Conservation (phyloP, 2,113 vertebrate genomes). For the Psittacara wagleri region DNA sequence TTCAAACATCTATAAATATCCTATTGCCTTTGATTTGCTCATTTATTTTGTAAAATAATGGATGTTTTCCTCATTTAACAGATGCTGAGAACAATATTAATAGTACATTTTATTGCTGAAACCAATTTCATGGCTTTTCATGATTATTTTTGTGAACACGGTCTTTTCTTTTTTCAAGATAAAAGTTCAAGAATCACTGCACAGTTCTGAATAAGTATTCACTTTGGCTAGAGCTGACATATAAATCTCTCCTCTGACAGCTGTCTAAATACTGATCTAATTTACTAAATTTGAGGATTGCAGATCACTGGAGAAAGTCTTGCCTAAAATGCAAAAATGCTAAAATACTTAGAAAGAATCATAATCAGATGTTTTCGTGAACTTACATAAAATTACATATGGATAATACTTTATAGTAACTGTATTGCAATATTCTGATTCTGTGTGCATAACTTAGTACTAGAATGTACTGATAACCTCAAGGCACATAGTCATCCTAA, state of each 20-base stretch:
- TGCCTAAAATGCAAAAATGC: not conserved
- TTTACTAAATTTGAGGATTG: not conserved
- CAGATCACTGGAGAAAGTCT: not conserved
- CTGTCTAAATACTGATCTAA: not conserved
- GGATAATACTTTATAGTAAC: not conserved
- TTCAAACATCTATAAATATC: slow-evolving; percentile 17
- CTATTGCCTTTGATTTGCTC: not conserved
- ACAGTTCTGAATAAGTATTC: not conserved
- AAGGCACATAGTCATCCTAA: not conserved
- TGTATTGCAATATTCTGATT: not conserved
- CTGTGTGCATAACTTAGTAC: not conserved
- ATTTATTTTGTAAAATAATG: not conserved
- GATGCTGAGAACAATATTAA: not conserved
- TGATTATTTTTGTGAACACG: not conserved
- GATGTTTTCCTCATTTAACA: not conserved
- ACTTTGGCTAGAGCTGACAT: not conserved
- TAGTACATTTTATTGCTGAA: not conserved
- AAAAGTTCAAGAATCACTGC: not conserved
- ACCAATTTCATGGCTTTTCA: not conserved
- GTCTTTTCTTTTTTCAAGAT: not conserved
- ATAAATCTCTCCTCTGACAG: not conserved
- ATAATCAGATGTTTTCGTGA: not conserved
- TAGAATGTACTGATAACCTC: not conserved
- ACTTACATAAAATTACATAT: not conserved
- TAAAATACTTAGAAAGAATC: not conserved